Conservation (phyloP, 2,888 invertebrate species). For the Chymomyza fuscimana region DNA sequence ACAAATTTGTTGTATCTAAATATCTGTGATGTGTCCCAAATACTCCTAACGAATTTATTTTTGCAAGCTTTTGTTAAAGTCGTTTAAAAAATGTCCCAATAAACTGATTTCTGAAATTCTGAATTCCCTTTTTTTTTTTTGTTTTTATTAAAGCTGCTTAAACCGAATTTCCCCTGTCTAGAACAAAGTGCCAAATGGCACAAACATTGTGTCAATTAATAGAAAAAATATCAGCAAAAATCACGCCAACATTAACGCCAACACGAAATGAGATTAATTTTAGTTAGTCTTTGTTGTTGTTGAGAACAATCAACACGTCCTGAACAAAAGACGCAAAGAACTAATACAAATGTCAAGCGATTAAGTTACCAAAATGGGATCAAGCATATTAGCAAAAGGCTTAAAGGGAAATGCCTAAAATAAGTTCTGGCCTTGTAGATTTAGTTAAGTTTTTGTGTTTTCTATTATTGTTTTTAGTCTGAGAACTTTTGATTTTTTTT, state of each 20-base stretch:
- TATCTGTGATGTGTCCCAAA: no score
- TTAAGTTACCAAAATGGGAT: slow-evolving; percentile 71
- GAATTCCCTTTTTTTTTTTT: no score
- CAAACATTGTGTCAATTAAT: slow-evolving; percentile 55
- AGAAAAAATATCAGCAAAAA: slow-evolving; percentile 44
- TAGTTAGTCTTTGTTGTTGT: slow-evolving; percentile 39
- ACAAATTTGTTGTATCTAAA: no score
- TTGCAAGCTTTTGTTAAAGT: no score
- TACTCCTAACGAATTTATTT: no score
- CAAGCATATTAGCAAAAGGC: slow-evolving; percentile 73
- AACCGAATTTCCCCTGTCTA: background rate
- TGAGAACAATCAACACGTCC: slow-evolving; percentile 19
- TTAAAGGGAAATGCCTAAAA: slow-evolving; percentile 34
- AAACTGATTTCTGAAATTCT: no score
- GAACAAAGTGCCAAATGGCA: background rate
- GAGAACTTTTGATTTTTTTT: background rate
- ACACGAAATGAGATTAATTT: slow-evolving; percentile 66
- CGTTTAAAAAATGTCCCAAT: no score
- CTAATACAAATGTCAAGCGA: slow-evolving; percentile 75
- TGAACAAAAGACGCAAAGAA: slow-evolving; percentile 39
- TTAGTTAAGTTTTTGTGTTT: background rate
- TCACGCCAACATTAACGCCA: slow-evolving; percentile 63
- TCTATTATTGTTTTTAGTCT: background rate
- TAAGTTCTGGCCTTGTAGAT: background rate
- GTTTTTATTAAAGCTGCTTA: background rate